These are phyloP conservation scores for Julus scandinavius DNA, from an alignment of 2,888 invertebrate species.

Conservation along the genomic window DNA sequence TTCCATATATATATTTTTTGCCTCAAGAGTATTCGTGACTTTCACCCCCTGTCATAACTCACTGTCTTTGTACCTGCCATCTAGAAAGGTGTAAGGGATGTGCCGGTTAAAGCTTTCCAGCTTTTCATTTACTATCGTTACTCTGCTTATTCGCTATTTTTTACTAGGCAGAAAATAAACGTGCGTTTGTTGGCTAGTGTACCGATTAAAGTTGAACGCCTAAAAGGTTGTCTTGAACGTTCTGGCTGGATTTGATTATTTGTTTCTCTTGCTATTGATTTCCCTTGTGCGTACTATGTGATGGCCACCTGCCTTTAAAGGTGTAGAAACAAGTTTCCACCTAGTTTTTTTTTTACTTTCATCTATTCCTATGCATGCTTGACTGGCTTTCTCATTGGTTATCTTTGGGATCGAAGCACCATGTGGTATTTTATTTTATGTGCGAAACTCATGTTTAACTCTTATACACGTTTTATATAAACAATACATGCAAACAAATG, in stretches of 20 bases:
- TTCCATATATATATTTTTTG: no score
- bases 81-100: neutral
- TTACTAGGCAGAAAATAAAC: neutral
- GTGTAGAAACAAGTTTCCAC: neutral
- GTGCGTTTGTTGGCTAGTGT: neutral
- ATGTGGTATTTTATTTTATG: neutral
- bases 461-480: no score
- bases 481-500: no score
- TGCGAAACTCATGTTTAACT: neutral
- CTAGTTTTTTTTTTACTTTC: neutral
- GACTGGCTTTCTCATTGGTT: neutral
- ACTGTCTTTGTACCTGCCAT: neutral
- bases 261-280: slow-evolving; percentile 30
- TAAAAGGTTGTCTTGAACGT: slow-evolving; percentile 1
- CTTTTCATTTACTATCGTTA: neutral
- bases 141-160: neutral
- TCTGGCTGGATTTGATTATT: neutral
- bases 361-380: neutral
- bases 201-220: neutral
- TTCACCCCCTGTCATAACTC: no score
- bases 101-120: neutral
- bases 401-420: neutral
- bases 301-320: slow-evolving; percentile 28
- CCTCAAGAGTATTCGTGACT: no score
- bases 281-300: neutral